Percentiles rank a stretch among this genome's conserved stretches.
Conservation (phyloP, 2,797 vertebrate species). For the Helicolenus hilgendorfi region DNA sequence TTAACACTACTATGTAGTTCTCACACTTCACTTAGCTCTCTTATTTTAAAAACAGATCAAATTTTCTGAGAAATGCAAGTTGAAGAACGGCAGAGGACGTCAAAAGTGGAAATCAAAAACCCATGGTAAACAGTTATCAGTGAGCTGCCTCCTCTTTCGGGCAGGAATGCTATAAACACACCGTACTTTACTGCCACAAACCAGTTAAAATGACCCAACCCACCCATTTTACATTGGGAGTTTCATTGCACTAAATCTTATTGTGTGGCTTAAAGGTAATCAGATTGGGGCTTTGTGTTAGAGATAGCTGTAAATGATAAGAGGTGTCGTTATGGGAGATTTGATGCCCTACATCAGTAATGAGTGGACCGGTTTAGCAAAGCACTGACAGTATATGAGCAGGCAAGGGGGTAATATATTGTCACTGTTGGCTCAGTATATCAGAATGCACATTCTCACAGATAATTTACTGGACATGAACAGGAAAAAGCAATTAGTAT, state of each 20-base stretch:
- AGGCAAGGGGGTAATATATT: slow-evolving; percentile 5
- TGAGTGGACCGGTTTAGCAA: slow-evolving; percentile 23
- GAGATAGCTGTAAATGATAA: slow-evolving; percentile 72
- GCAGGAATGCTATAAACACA: slow-evolving; percentile 45
- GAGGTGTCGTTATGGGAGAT: slow-evolving; percentile 33
- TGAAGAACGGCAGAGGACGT: not conserved
- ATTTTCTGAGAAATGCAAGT: not conserved
- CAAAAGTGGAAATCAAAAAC: slow-evolving; percentile 18
- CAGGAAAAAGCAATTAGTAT: slow-evolving; percentile 17
- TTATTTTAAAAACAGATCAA: not conserved
- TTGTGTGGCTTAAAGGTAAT: slow-evolving; percentile 57
- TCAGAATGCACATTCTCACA: slow-evolving; percentile 18
- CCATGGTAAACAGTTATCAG: not conserved
- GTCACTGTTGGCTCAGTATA: not conserved
- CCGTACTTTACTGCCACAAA: slow-evolving; percentile 49
- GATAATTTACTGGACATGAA: slow-evolving; percentile 4
- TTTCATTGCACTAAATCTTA: slow-evolving; percentile 67
- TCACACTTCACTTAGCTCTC: not conserved
- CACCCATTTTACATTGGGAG: slow-evolving; percentile 15
- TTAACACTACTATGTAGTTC: not conserved
- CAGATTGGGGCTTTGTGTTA: slow-evolving; percentile 60
- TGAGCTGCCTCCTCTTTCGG: not conserved
- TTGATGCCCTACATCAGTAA: slow-evolving; percentile 44
- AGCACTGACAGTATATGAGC: slow-evolving; percentile 4
- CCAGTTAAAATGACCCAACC: slow-evolving; percentile 50